These are phyloP conservation scores for Gallinago stenura DNA, from an alignment of 2,797 vertebrate genomes.

Conservation along the genomic window DNA sequence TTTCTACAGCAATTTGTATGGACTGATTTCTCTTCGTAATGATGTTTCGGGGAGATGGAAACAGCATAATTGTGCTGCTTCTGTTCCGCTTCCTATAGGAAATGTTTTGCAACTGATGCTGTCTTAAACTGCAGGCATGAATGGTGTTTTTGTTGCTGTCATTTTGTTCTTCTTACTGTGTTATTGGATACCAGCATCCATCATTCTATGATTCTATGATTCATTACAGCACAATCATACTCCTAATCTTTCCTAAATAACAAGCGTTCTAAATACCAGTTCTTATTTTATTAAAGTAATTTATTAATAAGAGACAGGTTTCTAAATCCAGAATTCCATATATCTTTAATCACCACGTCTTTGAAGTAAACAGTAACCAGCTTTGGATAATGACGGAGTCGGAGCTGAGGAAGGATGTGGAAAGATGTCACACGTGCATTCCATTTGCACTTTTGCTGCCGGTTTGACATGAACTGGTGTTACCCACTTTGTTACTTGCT, in stretches of 20 bases:
- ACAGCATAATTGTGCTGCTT: not conserved
- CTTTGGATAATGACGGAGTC: conserved; percentile 46
- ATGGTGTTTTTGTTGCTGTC: conserved; percentile 6
- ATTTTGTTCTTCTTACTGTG: conserved; percentile 9
- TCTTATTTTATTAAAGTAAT: conserved; percentile 56
- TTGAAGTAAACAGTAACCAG: conserved; percentile 58
- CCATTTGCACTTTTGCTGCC: conserved; percentile 37
- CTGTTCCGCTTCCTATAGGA: not conserved
- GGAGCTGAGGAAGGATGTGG: conserved; percentile 7
- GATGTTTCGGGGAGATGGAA: not conserved
- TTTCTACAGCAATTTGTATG: not conserved
- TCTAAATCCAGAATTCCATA: conserved; percentile 51
- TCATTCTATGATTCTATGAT: not conserved
- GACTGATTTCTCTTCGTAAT: not conserved
- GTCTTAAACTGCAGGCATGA: not conserved
- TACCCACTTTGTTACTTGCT: conserved; percentile 65
- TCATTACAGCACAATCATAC: conserved; percentile 2
- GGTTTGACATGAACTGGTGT: conserved; percentile 39
- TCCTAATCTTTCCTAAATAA: conserved; percentile 49
- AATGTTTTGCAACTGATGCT: not conserved
- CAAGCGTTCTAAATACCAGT: conserved; percentile 41
- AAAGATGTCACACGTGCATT: conserved; percentile 28
- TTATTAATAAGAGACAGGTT: conserved; percentile 64
- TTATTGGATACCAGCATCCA: conserved; percentile 14
- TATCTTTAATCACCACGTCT: conserved; percentile 55